Conservation (phyloP, 2,888 invertebrate genomes). For the Eupelmus urozonus region DNA sequence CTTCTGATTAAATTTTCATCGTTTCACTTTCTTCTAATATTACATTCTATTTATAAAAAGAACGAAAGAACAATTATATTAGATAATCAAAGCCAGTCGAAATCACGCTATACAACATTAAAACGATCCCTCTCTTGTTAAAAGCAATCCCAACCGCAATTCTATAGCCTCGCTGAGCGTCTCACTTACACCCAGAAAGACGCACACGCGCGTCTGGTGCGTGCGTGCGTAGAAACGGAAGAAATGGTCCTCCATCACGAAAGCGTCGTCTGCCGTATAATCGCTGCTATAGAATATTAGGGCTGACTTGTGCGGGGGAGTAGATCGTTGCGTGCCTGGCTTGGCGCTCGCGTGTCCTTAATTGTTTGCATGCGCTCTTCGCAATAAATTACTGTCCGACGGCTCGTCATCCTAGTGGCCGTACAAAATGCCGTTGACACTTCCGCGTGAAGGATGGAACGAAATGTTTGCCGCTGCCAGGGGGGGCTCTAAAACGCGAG, state of each 20-base stretch:
- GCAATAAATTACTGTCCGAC: conserved; percentile 51
- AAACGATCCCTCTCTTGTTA: no score
- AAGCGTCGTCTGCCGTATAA: conserved; percentile 27
- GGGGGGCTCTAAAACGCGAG: no score
- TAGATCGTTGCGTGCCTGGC: conserved; percentile 53
- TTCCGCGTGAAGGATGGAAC: neutral
- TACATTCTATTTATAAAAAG: no score
- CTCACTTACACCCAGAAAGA: neutral
- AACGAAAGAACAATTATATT: no score
- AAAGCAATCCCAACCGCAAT: neutral
- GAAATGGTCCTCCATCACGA: conserved; percentile 26
- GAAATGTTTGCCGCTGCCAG: no score
- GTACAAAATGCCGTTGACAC: conserved; percentile 57
- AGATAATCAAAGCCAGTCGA: no score
- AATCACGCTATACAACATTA: no score
- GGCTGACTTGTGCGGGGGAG: conserved; percentile 46
- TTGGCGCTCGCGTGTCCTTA: conserved; percentile 58
- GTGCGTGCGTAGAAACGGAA: neutral
- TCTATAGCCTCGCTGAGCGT: no score
- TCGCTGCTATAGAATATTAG: conserved; percentile 59
- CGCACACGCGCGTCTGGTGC: neutral
- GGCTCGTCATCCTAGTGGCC: conserved; percentile 54
- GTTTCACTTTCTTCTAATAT: no score
- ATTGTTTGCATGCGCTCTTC: conserved; percentile 52
- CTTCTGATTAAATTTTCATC: no score